Percentiles rank a stretch among this genome's conserved stretches.
Conservation (phyloP, 2,113 vertebrate species). For the Cochlearius cochlearius region DNA sequence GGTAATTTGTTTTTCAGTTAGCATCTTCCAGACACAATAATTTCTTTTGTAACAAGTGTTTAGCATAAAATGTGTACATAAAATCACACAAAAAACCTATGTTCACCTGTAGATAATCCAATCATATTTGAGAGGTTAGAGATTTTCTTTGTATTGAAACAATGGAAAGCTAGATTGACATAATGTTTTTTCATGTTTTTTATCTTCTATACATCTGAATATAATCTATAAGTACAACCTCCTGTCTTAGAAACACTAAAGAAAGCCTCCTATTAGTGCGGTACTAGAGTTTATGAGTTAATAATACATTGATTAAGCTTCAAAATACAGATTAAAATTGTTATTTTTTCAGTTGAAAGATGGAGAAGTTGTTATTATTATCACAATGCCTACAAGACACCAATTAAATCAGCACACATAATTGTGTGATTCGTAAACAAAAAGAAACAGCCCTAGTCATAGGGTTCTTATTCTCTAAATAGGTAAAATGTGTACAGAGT, state of each 20-base stretch:
- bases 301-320: neutral
- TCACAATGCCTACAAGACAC: neutral
- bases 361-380: neutral
- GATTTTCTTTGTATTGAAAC: neutral
- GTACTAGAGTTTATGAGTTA: neutral
- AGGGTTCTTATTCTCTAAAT: neutral
- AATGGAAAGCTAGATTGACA: neutral
- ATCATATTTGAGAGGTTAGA: neutral
- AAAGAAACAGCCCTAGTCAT: neutral
- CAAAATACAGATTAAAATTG: neutral
- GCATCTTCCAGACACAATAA: neutral
- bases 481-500: neutral
- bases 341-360: neutral
- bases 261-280: neutral
- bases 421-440: neutral
- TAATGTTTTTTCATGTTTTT: neutral
- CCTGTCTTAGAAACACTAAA: neutral
- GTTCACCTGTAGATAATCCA: neutral
- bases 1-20: constrained; percentile 31
- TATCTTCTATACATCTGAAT: neutral
- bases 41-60: constrained; percentile 14
- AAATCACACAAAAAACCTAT: neutral
- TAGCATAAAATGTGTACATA: neutral
- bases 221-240: neutral
- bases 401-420: neutral